These are phyloP conservation scores for Perizoma affinitatum DNA, from an alignment of 2,888 invertebrate species.

Conservation along the genomic window DNA sequence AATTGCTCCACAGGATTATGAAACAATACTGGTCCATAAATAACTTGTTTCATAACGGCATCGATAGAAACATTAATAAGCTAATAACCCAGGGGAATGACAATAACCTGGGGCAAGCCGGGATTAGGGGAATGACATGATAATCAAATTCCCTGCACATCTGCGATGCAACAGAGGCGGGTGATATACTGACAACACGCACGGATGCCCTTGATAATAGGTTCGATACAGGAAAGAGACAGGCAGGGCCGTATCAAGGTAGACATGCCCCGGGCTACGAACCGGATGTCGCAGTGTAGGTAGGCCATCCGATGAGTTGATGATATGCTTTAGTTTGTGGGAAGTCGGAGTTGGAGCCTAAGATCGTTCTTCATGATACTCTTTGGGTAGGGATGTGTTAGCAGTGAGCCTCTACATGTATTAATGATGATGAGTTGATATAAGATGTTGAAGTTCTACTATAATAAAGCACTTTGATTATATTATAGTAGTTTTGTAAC, in stretches of 20 bases:
- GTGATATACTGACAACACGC: conserved; percentile 49
- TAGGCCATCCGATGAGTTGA: too few species aligned
- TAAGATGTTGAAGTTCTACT: too few species aligned
- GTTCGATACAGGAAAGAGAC: conserved; percentile 49
- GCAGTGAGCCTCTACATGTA: too few species aligned
- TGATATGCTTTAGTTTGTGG: too few species aligned
- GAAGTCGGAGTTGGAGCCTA: too few species aligned
- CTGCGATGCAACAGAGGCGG: conserved; percentile 49
- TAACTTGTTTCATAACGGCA: conserved; percentile 57
- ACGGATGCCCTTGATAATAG: conserved; percentile 71
- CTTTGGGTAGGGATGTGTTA: too few species aligned
- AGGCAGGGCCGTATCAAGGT: conserved; percentile 14
- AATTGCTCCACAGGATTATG: conserved; percentile 33
- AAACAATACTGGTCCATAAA: conserved; percentile 45
- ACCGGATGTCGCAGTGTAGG: not conserved
- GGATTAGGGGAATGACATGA: conserved; percentile 55
- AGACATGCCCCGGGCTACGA: not conserved
- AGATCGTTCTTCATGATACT: too few species aligned
- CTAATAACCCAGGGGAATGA: conserved; percentile 32
- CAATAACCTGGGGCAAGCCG: conserved; percentile 40
- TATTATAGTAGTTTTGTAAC: too few species aligned
- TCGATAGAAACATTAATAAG: conserved; percentile 53
- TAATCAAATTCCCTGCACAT: conserved; percentile 72
- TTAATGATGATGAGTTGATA: too few species aligned
- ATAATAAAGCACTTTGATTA: too few species aligned